Conservation (phyloP, 2,888 invertebrate genomes). For the Melinopterus prodromus region DNA sequence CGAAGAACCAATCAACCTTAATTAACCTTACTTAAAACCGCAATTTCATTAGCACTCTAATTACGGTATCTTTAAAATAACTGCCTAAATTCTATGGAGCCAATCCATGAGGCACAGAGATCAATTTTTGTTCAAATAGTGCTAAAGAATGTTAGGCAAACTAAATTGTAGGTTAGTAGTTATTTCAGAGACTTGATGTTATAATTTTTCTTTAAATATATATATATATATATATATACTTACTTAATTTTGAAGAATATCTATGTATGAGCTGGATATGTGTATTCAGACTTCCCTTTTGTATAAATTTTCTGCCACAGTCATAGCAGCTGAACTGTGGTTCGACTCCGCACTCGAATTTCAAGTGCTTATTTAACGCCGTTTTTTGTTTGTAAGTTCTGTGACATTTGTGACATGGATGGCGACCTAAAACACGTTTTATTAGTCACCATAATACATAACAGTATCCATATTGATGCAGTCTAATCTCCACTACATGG, state of each 20-base stretch:
- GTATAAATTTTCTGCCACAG: conserved; percentile 55
- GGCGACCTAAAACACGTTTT: background rate
- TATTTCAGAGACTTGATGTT: too few relatives aligned
- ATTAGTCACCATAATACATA: background rate
- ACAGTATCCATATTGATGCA: too few relatives aligned
- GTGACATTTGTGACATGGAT: conserved; percentile 39
- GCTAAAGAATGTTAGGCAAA: too few relatives aligned
- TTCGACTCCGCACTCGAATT: conserved; percentile 61
- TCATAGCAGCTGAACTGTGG: conserved; percentile 59
- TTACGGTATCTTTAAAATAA: too few relatives aligned
- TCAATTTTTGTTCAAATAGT: too few relatives aligned
- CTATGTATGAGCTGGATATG: conserved; percentile 37
- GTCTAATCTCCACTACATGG: too few relatives aligned
- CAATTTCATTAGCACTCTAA: too few relatives aligned
- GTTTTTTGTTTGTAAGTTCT: conserved; percentile 47
- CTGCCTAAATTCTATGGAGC: too few relatives aligned
- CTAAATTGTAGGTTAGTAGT: too few relatives aligned
- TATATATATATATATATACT: background rate
- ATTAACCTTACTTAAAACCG: too few relatives aligned
- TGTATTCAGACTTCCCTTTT: conserved; percentile 46
- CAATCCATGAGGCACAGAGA: too few relatives aligned
- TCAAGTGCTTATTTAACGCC: conserved; percentile 42
- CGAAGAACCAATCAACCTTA: background rate
- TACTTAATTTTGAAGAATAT: background rate
- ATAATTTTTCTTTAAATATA: too few relatives aligned